A percentile compares a stretch with the other conserved stretches of the same genome.
Conservation (phyloP, 1,140 invertebrate species). For the Druon quercuslanigerum region DNA sequence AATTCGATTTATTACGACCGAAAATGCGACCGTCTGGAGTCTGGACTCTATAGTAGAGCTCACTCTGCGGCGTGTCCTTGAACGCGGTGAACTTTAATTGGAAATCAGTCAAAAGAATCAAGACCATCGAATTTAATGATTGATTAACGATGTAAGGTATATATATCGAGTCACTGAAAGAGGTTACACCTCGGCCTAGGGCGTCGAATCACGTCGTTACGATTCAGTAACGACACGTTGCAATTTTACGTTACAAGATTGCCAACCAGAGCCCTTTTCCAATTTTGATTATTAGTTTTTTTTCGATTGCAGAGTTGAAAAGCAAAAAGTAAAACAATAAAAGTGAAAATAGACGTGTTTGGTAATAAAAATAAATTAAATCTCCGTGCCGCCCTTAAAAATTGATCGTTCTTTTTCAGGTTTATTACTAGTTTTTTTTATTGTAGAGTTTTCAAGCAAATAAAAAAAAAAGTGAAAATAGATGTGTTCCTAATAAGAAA, state of each 20-base stretch:
- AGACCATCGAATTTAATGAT: slow-evolving; percentile 3
- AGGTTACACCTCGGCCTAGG: neutral
- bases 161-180: neutral
- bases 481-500: too few species aligned
- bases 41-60: neutral
- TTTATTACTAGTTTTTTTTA: too few species aligned
- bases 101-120: slow-evolving; percentile 1
- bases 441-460: too few species aligned
- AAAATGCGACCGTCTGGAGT: neutral
- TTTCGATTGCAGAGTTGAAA: too few species aligned
- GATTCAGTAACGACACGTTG: neutral
- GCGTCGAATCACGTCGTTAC: too few species aligned
- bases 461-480: too few species aligned
- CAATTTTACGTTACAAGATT: neutral
- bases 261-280: neutral
- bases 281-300: too few species aligned
- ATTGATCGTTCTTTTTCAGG: too few species aligned
- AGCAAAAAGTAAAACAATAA: too few species aligned
- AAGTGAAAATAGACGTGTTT: too few species aligned
- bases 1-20: slow-evolving; percentile 26
- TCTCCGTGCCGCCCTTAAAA: too few species aligned
- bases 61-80: slow-evolving; percentile 7
- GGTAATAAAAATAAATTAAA: too few species aligned
- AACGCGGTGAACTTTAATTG: slow-evolving; percentile 29
- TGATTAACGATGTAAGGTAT: slow-evolving; percentile 21